Conservation (phyloP, 2,888 invertebrate genomes). For the Malthinus flaveolus region DNA sequence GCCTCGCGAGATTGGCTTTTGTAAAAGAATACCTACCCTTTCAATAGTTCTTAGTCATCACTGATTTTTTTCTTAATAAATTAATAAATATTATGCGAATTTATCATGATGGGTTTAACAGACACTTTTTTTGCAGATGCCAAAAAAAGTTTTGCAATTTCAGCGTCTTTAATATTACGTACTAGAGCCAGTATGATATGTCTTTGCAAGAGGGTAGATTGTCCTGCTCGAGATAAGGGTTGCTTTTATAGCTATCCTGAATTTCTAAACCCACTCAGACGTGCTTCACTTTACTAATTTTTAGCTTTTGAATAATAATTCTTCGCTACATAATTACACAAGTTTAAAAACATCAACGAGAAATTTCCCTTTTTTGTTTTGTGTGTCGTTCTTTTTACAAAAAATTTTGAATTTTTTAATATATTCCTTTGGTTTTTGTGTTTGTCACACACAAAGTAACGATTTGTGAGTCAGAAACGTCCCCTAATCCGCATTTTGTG, state of each 20-base stretch:
- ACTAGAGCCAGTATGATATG: slow-evolving; percentile 14
- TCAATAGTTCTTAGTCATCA: too few species aligned
- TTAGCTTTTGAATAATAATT: slow-evolving; percentile 20
- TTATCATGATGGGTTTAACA: neutral
- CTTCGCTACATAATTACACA: neutral
- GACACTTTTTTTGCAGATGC: slow-evolving; percentile 6
- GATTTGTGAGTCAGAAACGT: slow-evolving; percentile 14
- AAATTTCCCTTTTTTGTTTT: too few species aligned
- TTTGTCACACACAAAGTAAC: neutral
- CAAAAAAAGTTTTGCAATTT: slow-evolving; percentile 9
- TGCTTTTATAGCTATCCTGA: slow-evolving; percentile 10
- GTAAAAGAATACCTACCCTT: too few species aligned
- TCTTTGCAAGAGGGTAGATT: slow-evolving; percentile 17
- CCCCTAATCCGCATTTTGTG: slow-evolving; percentile 21
- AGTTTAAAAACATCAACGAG: too few species aligned
- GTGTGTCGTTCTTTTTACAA: neutral
- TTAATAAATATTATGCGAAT: neutral
- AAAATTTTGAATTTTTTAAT: neutral
- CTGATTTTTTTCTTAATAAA: too few species aligned
- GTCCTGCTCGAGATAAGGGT: slow-evolving; percentile 18
- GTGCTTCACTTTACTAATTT: slow-evolving; percentile 6
- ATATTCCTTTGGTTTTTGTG: neutral
- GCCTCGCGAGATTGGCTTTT: too few species aligned
- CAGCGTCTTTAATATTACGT: slow-evolving; percentile 15
- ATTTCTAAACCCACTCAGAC: slow-evolving; percentile 19